phyloP scores from a whole-genome alignment of 2,113 vertebrate species.

The Lepus americanus region DNA sequence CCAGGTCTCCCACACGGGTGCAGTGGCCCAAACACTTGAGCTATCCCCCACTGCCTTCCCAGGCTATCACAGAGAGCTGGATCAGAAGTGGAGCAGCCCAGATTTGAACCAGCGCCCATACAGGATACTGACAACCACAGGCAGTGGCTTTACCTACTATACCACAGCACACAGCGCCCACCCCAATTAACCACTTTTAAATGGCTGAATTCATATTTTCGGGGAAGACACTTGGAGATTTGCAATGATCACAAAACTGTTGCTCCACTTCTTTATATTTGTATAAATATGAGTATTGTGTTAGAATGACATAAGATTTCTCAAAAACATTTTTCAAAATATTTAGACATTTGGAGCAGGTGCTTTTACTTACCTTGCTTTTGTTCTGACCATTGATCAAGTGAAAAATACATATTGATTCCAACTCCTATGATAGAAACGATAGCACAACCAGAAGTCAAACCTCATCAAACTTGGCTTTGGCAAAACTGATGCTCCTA shows the following conservation, averaged over 20 bases:
- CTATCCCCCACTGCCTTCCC: no score
- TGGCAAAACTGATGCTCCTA: conserved; percentile 41
- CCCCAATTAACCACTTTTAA: conserved; percentile 25
- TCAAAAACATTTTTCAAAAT: conserved; percentile 28
- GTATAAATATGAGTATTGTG: no score
- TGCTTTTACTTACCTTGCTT: conserved; percentile 39
- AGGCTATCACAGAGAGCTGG: no score
- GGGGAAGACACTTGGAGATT: conserved; percentile 46
- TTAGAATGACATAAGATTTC: no score
- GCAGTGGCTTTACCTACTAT: no score
- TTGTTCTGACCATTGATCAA: background rate
- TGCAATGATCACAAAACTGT: conserved; percentile 34
- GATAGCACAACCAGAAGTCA: background rate
- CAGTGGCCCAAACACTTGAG: no score
- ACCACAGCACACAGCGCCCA: no score
- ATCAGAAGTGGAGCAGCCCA: no score
- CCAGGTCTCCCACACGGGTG: no score
- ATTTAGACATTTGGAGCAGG: conserved; percentile 4
- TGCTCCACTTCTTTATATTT: background rate
- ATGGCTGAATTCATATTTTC: conserved; percentile 58
- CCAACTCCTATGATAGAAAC: conserved; percentile 1
- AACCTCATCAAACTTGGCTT: background rate
- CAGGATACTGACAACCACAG: no score
- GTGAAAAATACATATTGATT: background rate
- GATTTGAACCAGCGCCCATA: no score